Evolutionary conservation across 2,113 vertebrate species (phyloP).

Genomic region (Neodon shergylaensis): DNA sequence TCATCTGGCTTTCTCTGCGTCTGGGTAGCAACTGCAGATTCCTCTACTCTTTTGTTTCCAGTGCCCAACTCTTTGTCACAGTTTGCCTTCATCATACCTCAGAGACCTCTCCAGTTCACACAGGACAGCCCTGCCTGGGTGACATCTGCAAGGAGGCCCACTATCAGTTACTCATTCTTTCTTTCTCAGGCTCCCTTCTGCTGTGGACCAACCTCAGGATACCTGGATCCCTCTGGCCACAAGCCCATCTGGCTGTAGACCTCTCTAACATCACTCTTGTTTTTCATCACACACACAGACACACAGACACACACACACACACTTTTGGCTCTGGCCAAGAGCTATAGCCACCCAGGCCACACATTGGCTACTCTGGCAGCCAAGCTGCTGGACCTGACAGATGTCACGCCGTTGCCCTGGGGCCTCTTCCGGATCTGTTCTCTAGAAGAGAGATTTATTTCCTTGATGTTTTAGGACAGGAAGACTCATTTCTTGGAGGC

Average conservation of each 20-base stretch:
- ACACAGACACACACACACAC: too few relatives aligned
- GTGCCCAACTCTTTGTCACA: neutral
- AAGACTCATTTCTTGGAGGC: constrained; percentile 71
- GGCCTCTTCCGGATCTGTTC: constrained; percentile 58
- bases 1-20: too few relatives aligned
- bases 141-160: neutral
- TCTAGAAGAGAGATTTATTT: constrained; percentile 74
- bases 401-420: constrained; percentile 32
- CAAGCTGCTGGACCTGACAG: neutral
- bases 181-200: neutral
- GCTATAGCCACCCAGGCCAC: constrained; percentile 17
- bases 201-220: neutral
- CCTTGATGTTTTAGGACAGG: constrained; percentile 70
- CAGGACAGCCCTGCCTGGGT: neutral
- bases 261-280: neutral
- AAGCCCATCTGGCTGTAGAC: neutral
- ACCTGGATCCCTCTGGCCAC: neutral
- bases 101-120: neutral
- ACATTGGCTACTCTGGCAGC: constrained; percentile 10
- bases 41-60: too few relatives aligned
- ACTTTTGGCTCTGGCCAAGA: neutral
- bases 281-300: neutral
- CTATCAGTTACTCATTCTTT: neutral
- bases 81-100: neutral
- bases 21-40: too few relatives aligned